A percentile compares a stretch with the other conserved stretches of the same genome.
Conservation (phyloP, 2,113 vertebrate genomes). For the Pheucticus melanocephalus region DNA sequence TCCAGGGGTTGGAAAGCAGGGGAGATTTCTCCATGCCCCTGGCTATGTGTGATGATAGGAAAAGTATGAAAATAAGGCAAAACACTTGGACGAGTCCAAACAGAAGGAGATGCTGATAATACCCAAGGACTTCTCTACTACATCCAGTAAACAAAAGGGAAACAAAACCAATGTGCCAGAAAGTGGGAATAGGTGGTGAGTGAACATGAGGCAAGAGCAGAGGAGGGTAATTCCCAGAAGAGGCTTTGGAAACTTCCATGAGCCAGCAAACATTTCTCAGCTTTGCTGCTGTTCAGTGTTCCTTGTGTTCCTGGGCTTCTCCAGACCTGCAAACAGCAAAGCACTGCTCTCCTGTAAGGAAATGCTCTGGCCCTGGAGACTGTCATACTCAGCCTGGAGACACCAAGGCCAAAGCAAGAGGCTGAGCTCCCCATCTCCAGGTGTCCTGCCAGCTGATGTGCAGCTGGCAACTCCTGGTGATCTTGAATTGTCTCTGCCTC, state of each 20-base stretch:
- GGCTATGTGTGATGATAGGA: not conserved
- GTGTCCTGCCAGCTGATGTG: not conserved
- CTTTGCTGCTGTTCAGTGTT: not conserved
- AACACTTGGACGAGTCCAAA: not conserved
- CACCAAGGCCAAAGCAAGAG: not conserved
- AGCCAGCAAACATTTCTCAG: not conserved
- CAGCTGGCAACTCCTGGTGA: not conserved
- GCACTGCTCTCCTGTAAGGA: not conserved
- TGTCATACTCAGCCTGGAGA: not conserved
- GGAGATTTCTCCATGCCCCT: not conserved
- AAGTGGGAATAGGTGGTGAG: not conserved
- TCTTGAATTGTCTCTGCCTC: not conserved
- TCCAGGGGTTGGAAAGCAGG: not conserved
- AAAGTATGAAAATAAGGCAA: not conserved
- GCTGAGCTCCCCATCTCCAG: not conserved
- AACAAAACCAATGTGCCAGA: not conserved
- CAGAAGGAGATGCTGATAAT: not conserved
- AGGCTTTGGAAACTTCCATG: not conserved
- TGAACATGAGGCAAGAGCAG: not conserved
- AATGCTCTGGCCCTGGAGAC: not conserved
- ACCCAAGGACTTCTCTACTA: not conserved
- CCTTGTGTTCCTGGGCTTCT: not conserved
- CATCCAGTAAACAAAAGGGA: not conserved
- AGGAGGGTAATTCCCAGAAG: not conserved
- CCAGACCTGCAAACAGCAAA: not conserved